Evolutionary conservation across 2,797 vertebrate genomes (phyloP).

Genomic region (Heteromormyrus szaboi): DNA sequence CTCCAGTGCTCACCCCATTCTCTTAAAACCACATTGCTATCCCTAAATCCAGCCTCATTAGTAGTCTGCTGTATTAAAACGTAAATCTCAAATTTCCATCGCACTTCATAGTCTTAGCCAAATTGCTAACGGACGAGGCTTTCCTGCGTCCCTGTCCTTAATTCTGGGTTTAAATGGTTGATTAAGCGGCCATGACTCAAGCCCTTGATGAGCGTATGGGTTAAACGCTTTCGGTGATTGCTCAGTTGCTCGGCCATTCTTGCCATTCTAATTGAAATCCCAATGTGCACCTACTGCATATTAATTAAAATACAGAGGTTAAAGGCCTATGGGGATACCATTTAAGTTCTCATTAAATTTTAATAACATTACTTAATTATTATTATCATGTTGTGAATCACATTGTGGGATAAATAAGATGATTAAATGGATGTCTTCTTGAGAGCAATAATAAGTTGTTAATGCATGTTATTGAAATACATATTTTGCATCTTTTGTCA

Average conservation of each 20-base stretch:
- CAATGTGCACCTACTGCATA: constrained; percentile 66
- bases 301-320: constrained; percentile 71
- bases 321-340: constrained; percentile 62
- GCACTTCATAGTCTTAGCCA: constrained; percentile 21
- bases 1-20: constrained; percentile 3
- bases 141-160: constrained; percentile 36
- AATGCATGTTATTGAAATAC: constrained; percentile 28
- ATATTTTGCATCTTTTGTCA: not conserved
- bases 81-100: constrained; percentile 35
- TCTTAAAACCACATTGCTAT: constrained; percentile 40
- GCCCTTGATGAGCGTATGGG: constrained; percentile 67
- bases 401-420: constrained; percentile 60
- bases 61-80: constrained; percentile 43
- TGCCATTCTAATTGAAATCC: constrained; percentile 66
- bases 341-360: constrained; percentile 73
- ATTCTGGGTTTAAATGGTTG: constrained; percentile 54
- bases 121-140: constrained; percentile 55
- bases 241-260: constrained; percentile 58
- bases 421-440: constrained; percentile 36
- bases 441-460: constrained; percentile 25
- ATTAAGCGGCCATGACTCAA: constrained; percentile 64
- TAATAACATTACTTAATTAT: constrained; percentile 71
- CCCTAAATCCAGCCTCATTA: constrained; percentile 53
- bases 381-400: constrained; percentile 63
- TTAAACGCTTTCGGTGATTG: constrained; percentile 65